Evolutionary conservation across 2,113 vertebrate genomes (phyloP).

Genomic region (Eupsittula cactorum): DNA sequence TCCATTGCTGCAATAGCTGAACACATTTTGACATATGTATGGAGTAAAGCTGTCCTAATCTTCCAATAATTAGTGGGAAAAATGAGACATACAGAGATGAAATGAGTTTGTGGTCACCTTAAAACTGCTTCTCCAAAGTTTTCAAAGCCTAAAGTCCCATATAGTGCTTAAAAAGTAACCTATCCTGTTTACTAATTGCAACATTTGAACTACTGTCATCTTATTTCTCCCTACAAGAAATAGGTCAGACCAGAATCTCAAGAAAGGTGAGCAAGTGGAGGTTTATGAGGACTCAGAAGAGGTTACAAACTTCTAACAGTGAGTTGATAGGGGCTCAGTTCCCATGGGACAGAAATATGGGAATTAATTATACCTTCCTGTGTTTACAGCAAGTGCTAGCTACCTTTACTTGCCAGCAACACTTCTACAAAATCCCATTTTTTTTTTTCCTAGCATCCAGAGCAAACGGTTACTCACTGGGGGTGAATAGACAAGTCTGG

Average conservation of each 20-base stretch:
- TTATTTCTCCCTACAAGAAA: neutral
- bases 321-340: neutral
- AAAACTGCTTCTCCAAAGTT: neutral
- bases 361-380: neutral
- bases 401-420: neutral
- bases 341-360: neutral
- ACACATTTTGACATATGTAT: neutral
- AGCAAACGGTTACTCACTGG: rapidly evolving
- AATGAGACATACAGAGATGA: neutral
- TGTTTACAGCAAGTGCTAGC: neutral
- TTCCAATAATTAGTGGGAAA: neutral
- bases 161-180: neutral
- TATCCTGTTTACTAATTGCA: neutral
- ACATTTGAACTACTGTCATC: neutral
- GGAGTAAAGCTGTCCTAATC: neutral
- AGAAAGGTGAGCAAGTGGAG: neutral
- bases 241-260: neutral
- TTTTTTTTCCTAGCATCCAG: neutral
- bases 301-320: neutral
- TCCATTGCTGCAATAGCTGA: neutral
- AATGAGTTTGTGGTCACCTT: neutral
- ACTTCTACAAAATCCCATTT: neutral
- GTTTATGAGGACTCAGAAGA: neutral
- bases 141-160: neutral
- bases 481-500: neutral